These are phyloP conservation scores for Orientallactaga sibirica DNA, from an alignment of 2,797 vertebrate species.

Conservation along the genomic window DNA sequence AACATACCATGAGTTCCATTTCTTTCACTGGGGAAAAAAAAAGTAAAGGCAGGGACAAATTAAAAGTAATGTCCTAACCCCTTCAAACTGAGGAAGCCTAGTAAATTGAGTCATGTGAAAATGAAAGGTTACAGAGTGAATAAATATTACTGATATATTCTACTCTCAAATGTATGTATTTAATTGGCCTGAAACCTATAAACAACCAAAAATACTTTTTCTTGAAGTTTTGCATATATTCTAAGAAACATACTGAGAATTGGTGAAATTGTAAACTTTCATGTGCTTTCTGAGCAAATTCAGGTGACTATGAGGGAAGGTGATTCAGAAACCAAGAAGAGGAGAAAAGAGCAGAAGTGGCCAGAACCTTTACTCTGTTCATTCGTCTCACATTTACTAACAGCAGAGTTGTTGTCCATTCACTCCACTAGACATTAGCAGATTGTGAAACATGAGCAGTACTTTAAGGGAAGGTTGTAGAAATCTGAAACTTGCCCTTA, in stretches of 20 bases:
- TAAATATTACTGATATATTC: slow-evolving; percentile 1
- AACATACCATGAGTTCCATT: neutral
- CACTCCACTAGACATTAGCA: neutral
- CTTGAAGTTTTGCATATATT: neutral
- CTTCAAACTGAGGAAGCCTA: neutral
- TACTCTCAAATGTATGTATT: neutral
- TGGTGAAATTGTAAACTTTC: neutral
- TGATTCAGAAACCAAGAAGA: slow-evolving; percentile 4
- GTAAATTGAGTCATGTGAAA: neutral
- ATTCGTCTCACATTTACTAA: neutral
- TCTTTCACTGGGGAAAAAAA: slow-evolving; percentile 28
- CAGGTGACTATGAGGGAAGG: neutral
- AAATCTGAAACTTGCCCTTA: neutral
- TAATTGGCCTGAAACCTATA: neutral
- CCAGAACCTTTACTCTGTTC: neutral
- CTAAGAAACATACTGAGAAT: slow-evolving; percentile 29
- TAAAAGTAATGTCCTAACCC: neutral
- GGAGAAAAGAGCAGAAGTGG: neutral
- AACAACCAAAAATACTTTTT: slow-evolving; percentile 9
- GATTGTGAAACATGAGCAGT: neutral
- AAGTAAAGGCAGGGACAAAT: neutral
- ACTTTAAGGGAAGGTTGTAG: neutral
- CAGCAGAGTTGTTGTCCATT: neutral
- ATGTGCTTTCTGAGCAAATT: slow-evolving; percentile 45
- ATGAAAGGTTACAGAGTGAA: neutral